phyloP scores from a whole-genome alignment of 2,113 vertebrate species.

The Cololabis saira region DNA sequence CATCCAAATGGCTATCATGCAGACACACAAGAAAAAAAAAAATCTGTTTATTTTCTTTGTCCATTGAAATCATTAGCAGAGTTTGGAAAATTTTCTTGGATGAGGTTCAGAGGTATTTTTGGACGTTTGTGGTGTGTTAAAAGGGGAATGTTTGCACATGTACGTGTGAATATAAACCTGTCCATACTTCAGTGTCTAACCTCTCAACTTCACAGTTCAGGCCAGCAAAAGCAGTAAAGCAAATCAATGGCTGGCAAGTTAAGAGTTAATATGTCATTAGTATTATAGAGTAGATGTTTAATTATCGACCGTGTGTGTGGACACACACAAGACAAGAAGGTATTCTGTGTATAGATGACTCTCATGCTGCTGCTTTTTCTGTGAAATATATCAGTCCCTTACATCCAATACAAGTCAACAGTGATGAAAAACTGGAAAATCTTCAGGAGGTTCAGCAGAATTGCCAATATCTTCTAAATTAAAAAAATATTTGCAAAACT shows the following conservation, averaged over 20 bases:
- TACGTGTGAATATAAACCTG: slow-evolving; percentile 47
- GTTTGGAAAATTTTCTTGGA: slow-evolving; percentile 72
- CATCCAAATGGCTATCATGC: slow-evolving; percentile 79
- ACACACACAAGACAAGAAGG: too few relatives aligned
- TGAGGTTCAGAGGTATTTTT: slow-evolving; percentile 70
- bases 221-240: slow-evolving; percentile 31
- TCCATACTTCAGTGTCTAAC: slow-evolving; percentile 39
- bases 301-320: too few relatives aligned
- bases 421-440: not conserved
- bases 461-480: too few relatives aligned
- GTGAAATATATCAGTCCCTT: slow-evolving; percentile 8
- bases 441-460: too few relatives aligned
- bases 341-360: not conserved
- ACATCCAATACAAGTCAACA: not conserved
- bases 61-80: slow-evolving; percentile 79
- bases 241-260: slow-evolving; percentile 34
- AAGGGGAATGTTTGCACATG: slow-evolving; percentile 38
- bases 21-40: slow-evolving; percentile 58
- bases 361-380: slow-evolving; percentile 18
- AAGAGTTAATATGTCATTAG: not conserved
- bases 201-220: slow-evolving; percentile 45
- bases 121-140: slow-evolving; percentile 17
- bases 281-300: too few relatives aligned
- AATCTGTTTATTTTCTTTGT: slow-evolving; percentile 71
- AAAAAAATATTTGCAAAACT: too few relatives aligned